Evolutionary conservation across 2,888 invertebrate genomes (phyloP).

Genomic region (Cephus spinipes): DNA sequence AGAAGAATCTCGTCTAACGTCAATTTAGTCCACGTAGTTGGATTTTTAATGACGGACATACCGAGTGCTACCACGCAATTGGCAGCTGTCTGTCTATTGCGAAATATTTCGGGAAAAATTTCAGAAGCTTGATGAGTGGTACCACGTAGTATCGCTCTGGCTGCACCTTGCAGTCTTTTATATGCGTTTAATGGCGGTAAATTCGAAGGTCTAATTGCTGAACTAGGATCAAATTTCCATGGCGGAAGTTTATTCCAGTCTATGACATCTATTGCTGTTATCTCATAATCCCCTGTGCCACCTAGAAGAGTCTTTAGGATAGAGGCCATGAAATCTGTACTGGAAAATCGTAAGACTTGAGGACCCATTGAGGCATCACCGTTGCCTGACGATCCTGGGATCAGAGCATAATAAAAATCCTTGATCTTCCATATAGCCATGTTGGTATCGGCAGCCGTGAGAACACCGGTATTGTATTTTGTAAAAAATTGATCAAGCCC

Average conservation of each 20-base stretch:
- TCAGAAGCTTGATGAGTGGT: constrained; percentile 50
- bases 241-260: constrained; percentile 51
- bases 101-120: constrained; percentile 48
- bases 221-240: constrained; percentile 54
- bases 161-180: constrained; percentile 44
- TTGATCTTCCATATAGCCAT: constrained; percentile 50
- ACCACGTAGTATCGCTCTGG: constrained; percentile 54
- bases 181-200: constrained; percentile 59
- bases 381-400: constrained; percentile 34
- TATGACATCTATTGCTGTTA: constrained; percentile 51
- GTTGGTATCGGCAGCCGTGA: constrained; percentile 38
- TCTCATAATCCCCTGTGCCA: constrained; percentile 50
- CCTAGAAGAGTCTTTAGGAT: constrained; percentile 36
- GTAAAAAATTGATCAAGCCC: constrained; percentile 52
- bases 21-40: constrained; percentile 57
- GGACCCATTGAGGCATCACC: constrained; percentile 22
- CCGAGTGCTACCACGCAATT: constrained; percentile 56
- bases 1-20: constrained; percentile 58
- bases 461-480: constrained; percentile 41
- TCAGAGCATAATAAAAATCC: constrained; percentile 45
- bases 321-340: constrained; percentile 28
- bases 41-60: constrained; percentile 56
- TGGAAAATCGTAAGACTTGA: constrained; percentile 41
- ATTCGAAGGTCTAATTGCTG: constrained; percentile 51
- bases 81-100: constrained; percentile 51